A percentile compares a stretch with the other conserved stretches of the same genome.
phyloP scores from a whole-genome alignment of 2,888 invertebrate species.

The Poecilus cupreus region DNA sequence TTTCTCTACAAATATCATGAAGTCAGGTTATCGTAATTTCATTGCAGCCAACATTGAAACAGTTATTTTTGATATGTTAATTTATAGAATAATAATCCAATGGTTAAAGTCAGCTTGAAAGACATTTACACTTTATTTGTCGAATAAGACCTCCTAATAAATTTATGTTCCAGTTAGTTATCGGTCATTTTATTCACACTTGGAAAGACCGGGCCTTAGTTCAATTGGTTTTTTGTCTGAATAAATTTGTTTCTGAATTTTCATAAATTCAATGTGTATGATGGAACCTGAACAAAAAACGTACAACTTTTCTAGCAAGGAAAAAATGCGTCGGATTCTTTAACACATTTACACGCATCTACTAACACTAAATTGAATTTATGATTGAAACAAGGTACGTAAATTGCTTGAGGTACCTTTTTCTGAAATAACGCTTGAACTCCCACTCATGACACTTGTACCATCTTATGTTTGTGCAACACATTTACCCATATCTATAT shows the following conservation, averaged over 20 bases:
- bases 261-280: slow-evolving; percentile 53
- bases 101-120: neutral
- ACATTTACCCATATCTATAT: slow-evolving; percentile 52
- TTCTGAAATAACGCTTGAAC: neutral
- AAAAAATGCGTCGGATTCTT: slow-evolving; percentile 26
- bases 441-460: slow-evolving; percentile 58
- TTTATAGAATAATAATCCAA: neutral
- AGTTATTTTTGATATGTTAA: neutral
- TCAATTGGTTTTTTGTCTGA: slow-evolving; percentile 28
- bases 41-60: neutral
- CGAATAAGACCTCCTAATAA: neutral
- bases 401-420: slow-evolving; percentile 17
- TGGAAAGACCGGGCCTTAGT: too few relatives aligned
- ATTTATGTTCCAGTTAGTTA: neutral
- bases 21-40: neutral
- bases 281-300: slow-evolving; percentile 47
- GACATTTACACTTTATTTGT: neutral
- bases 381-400: slow-evolving; percentile 58
- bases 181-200: neutral
- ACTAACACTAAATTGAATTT: slow-evolving; percentile 54
- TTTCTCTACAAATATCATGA: neutral
- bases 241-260: slow-evolving; percentile 50
- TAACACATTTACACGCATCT: slow-evolving; percentile 55
- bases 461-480: slow-evolving; percentile 59
- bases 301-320: neutral